Conservation (phyloP, 2,888 invertebrate species). For the Mythimna lalbum region DNA sequence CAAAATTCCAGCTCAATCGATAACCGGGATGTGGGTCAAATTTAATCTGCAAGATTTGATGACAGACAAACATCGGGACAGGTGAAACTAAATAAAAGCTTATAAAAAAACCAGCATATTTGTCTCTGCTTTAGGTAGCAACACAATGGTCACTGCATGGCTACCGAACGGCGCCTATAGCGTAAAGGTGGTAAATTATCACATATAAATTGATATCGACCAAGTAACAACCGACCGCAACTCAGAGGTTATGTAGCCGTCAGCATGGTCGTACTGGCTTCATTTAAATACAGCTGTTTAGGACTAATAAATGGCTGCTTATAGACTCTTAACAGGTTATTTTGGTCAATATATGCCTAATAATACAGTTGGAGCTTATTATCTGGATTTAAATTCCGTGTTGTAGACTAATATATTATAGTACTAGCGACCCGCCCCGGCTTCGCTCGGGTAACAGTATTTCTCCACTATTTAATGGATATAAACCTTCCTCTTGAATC, state of each 20-base stretch:
- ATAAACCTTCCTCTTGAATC: too few relatives aligned
- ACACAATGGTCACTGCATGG: slow-evolving; percentile 30
- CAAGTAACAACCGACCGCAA: slow-evolving; percentile 52
- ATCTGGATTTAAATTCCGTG: not conserved
- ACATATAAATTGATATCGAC: slow-evolving; percentile 59
- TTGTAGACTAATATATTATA: too few relatives aligned
- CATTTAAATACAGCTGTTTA: slow-evolving; percentile 33
- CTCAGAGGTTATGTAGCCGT: slow-evolving; percentile 20
- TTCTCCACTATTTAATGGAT: too few relatives aligned
- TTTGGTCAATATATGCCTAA: slow-evolving; percentile 15
- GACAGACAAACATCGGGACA: too few relatives aligned
- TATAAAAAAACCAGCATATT: too few relatives aligned
- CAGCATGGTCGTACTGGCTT: slow-evolving; percentile 8
- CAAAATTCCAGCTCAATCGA: too few relatives aligned
- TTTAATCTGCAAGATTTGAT: too few relatives aligned
- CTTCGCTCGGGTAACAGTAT: too few relatives aligned
- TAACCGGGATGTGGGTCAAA: too few relatives aligned
- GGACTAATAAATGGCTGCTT: slow-evolving; percentile 29
- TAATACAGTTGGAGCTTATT: not conserved
- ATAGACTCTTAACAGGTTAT: slow-evolving; percentile 16
- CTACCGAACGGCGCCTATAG: slow-evolving; percentile 47
- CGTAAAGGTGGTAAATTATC: slow-evolving; percentile 51
- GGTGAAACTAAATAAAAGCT: too few relatives aligned
- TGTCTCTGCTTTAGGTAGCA: not conserved
- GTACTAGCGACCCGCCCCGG: too few relatives aligned